Percentiles rank a stretch among this genome's conserved stretches.
These are phyloP conservation scores for Hydroisotoma schaefferi DNA, from an alignment of 2,888 invertebrate genomes.

Conservation along the genomic window DNA sequence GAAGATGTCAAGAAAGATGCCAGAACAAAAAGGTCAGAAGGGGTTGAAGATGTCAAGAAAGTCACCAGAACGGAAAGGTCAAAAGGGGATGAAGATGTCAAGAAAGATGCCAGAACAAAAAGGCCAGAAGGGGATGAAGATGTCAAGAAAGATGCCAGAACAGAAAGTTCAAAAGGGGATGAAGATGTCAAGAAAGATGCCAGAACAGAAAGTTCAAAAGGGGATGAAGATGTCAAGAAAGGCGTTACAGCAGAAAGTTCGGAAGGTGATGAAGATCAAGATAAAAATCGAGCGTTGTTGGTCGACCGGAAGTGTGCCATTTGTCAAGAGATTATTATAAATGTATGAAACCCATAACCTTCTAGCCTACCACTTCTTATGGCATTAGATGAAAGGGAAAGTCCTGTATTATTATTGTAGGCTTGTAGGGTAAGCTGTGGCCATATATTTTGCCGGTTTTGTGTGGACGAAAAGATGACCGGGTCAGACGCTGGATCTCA, in stretches of 20 bases:
- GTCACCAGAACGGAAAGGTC: too few species aligned
- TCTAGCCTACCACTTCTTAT: background rate
- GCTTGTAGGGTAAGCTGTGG: constrained; percentile 29
- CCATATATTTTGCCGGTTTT: constrained; percentile 27
- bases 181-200: too few species aligned
- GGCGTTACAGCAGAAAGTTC: background rate
- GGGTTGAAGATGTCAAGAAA: too few species aligned
- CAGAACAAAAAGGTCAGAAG: too few species aligned
- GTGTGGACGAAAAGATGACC: constrained; percentile 16
- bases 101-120: too few species aligned
- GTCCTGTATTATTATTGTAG: constrained; percentile 1
- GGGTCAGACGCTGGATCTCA: background rate
- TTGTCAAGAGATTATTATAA: constrained; percentile 23
- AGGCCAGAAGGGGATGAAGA: too few species aligned
- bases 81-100: too few species aligned
- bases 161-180: too few species aligned
- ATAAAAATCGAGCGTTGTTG: constrained; percentile 1
- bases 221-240: too few species aligned
- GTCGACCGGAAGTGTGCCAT: constrained; percentile 25
- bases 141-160: too few species aligned
- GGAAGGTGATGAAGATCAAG: background rate
- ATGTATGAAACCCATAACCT: constrained; percentile 10
- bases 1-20: too few species aligned
- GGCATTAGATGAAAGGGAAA: background rate
- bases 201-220: too few species aligned